Percentiles rank a stretch among this genome's conserved stretches.
phyloP scores from a whole-genome alignment of 2,888 invertebrate species.

The Apotomis betuletana region DNA sequence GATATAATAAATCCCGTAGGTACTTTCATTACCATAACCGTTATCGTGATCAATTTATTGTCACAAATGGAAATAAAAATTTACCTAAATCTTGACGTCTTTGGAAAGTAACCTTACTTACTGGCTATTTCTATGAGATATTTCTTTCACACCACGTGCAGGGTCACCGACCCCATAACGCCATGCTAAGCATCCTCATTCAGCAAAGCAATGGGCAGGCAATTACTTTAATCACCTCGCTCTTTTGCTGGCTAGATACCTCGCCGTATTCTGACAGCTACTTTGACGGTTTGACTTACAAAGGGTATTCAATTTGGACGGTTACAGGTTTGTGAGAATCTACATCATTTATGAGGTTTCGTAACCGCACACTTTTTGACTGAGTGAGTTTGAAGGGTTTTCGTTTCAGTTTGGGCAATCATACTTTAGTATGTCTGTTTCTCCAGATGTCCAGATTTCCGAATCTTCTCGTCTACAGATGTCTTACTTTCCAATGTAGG shows the following conservation, averaged over 20 bases:
- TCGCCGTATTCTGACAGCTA: conserved; percentile 47
- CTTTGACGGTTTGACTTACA: background rate
- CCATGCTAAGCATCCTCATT: conserved; percentile 37
- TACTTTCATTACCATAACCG: too few relatives aligned
- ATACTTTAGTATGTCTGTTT: too few relatives aligned
- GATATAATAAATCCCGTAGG: too few relatives aligned
- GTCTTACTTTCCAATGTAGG: too few relatives aligned
- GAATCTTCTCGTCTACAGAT: too few relatives aligned
- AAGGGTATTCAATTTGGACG: background rate
- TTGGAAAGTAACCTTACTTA: background rate
- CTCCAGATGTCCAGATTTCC: too few relatives aligned
- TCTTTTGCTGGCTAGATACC: conserved; percentile 62
- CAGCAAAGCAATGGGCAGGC: conserved; percentile 60
- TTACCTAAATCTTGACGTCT: background rate
- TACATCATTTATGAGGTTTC: background rate
- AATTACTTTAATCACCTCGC: conserved; percentile 72
- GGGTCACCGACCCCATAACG: conserved; percentile 20
- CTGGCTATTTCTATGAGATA: conserved; percentile 10
- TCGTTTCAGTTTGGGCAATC: too few relatives aligned
- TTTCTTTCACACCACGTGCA: conserved; percentile 37
- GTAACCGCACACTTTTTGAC: background rate
- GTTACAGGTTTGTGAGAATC: background rate
- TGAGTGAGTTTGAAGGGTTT: too few relatives aligned
- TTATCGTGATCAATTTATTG: too few relatives aligned
- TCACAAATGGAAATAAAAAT: too few relatives aligned